Conservation (phyloP, 2,797 vertebrate genomes). For the Agapornis canus region DNA sequence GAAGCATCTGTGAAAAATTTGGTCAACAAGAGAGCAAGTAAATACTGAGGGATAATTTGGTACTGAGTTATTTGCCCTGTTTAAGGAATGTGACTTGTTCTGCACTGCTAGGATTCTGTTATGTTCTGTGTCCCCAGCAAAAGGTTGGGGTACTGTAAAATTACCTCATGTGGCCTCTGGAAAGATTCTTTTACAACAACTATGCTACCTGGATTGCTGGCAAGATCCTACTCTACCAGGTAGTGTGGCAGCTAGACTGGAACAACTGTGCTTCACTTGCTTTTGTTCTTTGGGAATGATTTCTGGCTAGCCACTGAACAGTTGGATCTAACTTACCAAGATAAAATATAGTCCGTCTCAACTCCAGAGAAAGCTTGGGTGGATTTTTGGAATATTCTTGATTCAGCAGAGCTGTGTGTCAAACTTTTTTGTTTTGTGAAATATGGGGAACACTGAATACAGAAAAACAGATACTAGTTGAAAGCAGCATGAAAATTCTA, state of each 20-base stretch:
- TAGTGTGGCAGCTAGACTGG: not conserved
- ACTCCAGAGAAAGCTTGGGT: not conserved
- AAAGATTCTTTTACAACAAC: not conserved
- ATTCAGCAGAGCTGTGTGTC: not conserved
- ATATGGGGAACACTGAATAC: not conserved
- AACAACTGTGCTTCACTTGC: not conserved
- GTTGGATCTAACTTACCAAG: not conserved
- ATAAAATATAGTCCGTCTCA: not conserved
- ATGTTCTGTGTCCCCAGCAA: not conserved
- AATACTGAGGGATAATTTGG: not conserved
- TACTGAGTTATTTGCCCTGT: not conserved
- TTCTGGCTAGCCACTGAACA: not conserved
- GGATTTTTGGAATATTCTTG: not conserved
- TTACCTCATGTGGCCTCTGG: not conserved
- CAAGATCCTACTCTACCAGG: not conserved
- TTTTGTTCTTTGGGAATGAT: not conserved
- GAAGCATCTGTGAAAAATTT: constrained; percentile 3
- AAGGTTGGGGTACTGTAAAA: not conserved
- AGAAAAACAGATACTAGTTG: not conserved
- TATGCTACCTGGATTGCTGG: not conserved
- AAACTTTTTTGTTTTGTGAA: not conserved
- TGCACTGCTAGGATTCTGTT: not conserved
- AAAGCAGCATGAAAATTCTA: not conserved
- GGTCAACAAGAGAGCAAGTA: not conserved
- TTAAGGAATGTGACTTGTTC: not conserved